Base-by-base conservation (phyloP, 2,888 invertebrate species). In the Ochropleura leucogaster region DNA sequence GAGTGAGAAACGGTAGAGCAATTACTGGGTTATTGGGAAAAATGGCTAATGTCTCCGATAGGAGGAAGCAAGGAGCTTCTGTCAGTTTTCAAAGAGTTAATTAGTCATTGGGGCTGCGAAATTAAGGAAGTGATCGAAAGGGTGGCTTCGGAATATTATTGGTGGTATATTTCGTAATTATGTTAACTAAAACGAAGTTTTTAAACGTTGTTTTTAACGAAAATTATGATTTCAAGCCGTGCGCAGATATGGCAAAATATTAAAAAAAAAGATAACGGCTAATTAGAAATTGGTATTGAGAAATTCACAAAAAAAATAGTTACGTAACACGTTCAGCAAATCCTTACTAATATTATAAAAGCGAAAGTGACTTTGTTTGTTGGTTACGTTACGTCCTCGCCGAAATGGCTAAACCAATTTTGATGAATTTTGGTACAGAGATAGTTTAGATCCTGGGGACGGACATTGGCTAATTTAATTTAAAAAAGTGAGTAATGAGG, bases 11-110 rank as follows among this genome's bases (percentile, higher is more conserved):
- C 91, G 88, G 88, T 89, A 85, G 79, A 92, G 91, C 88, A 93
- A 93, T 93, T 91, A 79, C 74, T 64, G 83, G 88, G 83, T 90
- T 94, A 94, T 94, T 92, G 93, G 93, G 91, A 94, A 93, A 94
- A 94, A 94, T 92, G 91, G 92, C 91, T 90, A 92, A 93, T 93
- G 91, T 89, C 89, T 89, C 88, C 80, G 79, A 84, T 86, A 79
- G 81, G 74, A 70, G 72, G 68, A 64, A 76, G 63, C 68, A 59
- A 57, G 64, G 64, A 59, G 53, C 12, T 63, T 63, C 78, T 85
- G 87, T 86, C 89, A 89, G 82, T 90, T 89, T 84, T 81, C 82
- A 85, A 83, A 79, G 88, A 90, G 89, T 92, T 93, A 93, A 93
- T 93, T 92, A 90, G 84, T 83, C 86, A 91, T 91, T 83, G 89